Percentiles rank a stretch among this genome's conserved stretches.
Evolutionary conservation across 2,888 invertebrate genomes (phyloP).

Genomic region (Entomobrya multifasciata): DNA sequence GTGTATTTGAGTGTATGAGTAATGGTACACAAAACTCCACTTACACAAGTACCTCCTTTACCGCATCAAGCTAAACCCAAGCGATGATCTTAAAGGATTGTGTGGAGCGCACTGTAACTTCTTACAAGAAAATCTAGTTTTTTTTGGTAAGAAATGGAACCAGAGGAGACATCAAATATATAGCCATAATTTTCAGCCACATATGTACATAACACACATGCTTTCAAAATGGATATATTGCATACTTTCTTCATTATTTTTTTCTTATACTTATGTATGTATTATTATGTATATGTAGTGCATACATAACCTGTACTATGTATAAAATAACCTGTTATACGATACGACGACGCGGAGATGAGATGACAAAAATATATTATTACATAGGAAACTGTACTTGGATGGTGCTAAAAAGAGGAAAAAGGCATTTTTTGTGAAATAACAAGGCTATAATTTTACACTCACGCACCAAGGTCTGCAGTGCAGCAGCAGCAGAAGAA

Average conservation of each 20-base stretch:
- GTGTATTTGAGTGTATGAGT: conserved; percentile 14
- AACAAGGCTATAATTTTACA: conserved; percentile 36
- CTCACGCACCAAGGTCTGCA: not conserved
- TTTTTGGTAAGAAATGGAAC: not conserved
- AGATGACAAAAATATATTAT: conserved; percentile 48
- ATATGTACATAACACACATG: not conserved
- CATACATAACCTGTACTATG: not conserved
- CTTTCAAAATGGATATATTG: not conserved
- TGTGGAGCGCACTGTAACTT: not conserved
- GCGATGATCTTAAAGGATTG: conserved; percentile 40
- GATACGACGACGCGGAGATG: conserved; percentile 4
- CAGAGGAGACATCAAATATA: conserved; percentile 16
- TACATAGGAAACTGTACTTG: not conserved
- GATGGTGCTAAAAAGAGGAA: conserved; percentile 25
- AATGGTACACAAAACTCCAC: conserved; percentile 51
- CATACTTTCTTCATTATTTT: not conserved
- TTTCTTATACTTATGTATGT: not conserved
- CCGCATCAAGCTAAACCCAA: conserved; percentile 36
- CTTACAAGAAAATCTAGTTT: not conserved
- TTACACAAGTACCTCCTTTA: conserved; percentile 13
- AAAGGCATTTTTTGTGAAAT: conserved; percentile 15
- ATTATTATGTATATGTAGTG: not conserved
- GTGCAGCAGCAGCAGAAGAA: not conserved
- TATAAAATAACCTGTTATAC: conserved; percentile 13
- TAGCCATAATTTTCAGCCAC: conserved; percentile 5